Evolutionary conservation across 2,888 invertebrate species (phyloP).

Genomic region (Cepaea hortensis): DNA sequence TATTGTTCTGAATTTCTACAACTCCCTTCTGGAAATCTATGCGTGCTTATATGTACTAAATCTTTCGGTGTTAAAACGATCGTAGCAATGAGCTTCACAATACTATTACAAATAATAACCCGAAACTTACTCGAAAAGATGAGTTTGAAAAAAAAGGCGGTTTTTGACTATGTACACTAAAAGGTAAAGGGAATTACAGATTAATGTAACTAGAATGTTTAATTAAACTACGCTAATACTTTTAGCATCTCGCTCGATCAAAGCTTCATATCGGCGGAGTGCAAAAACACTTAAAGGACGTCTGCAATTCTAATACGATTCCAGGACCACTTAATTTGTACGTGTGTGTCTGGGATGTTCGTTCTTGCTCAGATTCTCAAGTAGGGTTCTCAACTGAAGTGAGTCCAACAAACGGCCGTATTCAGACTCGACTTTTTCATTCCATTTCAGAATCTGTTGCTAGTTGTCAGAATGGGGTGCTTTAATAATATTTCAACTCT

Average conservation of each 20-base stretch:
- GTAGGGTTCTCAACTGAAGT: constrained; percentile 1
- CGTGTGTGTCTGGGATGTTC: background rate
- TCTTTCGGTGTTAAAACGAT: too few relatives aligned
- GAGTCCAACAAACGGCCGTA: background rate
- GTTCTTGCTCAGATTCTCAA: background rate
- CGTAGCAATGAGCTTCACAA: too few relatives aligned
- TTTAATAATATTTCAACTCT: constrained; percentile 12
- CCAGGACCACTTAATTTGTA: background rate
- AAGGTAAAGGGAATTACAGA: too few relatives aligned
- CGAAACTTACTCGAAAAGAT: too few relatives aligned
- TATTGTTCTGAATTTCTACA: too few relatives aligned
- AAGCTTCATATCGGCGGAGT: background rate
- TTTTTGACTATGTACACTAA: too few relatives aligned
- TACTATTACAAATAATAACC: too few relatives aligned
- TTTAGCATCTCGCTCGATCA: too few relatives aligned
- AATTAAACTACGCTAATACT: background rate
- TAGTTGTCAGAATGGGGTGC: background rate
- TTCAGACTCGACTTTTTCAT: background rate
- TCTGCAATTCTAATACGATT: background rate
- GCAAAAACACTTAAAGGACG: background rate
- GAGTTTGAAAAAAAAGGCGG: too few relatives aligned
- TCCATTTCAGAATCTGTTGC: constrained; percentile 1
- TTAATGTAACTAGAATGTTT: background rate
- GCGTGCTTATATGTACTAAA: too few relatives aligned
- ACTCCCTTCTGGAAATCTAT: too few relatives aligned